A percentile compares a stretch with the other conserved stretches of the same genome.
Conservation (phyloP, 2,888 invertebrate species). For the Netelia virgata region DNA sequence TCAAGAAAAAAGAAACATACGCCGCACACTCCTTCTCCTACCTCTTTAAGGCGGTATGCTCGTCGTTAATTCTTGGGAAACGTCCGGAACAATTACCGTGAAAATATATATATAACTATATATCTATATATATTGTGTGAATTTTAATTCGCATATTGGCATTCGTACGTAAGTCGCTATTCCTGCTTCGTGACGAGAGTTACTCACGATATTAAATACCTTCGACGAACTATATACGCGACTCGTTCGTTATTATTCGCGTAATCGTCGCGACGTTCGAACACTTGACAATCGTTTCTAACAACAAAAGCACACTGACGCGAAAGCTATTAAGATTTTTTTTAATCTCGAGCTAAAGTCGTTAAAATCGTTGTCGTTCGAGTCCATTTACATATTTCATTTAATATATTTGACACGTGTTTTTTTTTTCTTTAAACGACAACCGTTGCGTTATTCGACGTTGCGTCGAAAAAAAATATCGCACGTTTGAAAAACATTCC, state of each 20-base stretch:
- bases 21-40: slow-evolving; percentile 15
- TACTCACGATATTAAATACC: background rate
- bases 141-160: slow-evolving; percentile 31
- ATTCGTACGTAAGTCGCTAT: background rate
- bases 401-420: too few relatives aligned
- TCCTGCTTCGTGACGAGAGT: background rate
- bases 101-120: slow-evolving; percentile 17
- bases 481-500: slow-evolving; percentile 15
- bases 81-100: slow-evolving; percentile 40
- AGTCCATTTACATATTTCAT: too few relatives aligned
- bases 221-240: background rate
- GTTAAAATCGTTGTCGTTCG: too few relatives aligned
- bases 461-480: too few relatives aligned
- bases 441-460: too few relatives aligned
- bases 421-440: too few relatives aligned
- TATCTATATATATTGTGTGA: slow-evolving; percentile 26
- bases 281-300: background rate
- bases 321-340: too few relatives aligned
- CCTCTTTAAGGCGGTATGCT: slow-evolving; percentile 42
- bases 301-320: too few relatives aligned
- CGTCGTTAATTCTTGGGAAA: slow-evolving; percentile 59
- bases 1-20: slow-evolving; percentile 7
- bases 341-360: too few relatives aligned
- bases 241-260: background rate
- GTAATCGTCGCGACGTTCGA: background rate